Percentiles rank a stretch among this genome's conserved stretches.
phyloP scores from a whole-genome alignment of 2,797 vertebrate genomes.

The Ambastaia sidthimunki region DNA sequence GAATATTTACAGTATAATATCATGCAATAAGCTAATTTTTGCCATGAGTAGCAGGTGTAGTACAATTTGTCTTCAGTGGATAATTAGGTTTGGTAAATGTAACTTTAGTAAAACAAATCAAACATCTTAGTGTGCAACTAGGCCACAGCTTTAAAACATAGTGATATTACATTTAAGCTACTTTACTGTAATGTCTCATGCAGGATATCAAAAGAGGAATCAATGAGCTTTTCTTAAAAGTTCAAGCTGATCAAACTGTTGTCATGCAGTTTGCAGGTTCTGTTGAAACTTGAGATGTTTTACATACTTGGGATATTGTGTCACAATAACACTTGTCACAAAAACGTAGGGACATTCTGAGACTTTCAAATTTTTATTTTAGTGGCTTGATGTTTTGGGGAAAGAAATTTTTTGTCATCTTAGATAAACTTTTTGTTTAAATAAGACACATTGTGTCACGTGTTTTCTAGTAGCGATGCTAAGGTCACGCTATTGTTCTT shows the following conservation, averaged over 20 bases:
- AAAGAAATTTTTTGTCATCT: no score
- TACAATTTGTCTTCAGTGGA: background rate
- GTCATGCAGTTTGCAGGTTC: no score
- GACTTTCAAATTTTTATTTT: no score
- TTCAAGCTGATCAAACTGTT: no score
- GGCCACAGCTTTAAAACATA: conserved; percentile 20
- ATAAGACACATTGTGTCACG: no score
- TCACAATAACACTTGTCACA: no score
- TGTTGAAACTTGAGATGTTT: no score
- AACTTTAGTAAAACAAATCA: conserved; percentile 16
- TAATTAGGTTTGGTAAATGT: conserved; percentile 10
- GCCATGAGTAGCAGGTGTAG: conserved; percentile 9
- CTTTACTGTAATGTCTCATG: background rate
- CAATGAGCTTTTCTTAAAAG: background rate
- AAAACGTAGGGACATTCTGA: no score
- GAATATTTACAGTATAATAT: conserved; percentile 5
- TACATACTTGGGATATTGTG: no score
- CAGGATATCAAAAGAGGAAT: background rate
- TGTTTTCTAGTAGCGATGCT: background rate
- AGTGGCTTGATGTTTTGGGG: no score
- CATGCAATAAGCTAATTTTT: background rate
- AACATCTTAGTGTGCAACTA: background rate
- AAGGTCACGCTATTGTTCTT: background rate
- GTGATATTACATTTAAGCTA: background rate
- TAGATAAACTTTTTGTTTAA: no score